Evolutionary conservation across 2,113 vertebrate species (phyloP), one percentile per base, ranked within the genome.

Genomic region (Gambusia affinis): DNA sequence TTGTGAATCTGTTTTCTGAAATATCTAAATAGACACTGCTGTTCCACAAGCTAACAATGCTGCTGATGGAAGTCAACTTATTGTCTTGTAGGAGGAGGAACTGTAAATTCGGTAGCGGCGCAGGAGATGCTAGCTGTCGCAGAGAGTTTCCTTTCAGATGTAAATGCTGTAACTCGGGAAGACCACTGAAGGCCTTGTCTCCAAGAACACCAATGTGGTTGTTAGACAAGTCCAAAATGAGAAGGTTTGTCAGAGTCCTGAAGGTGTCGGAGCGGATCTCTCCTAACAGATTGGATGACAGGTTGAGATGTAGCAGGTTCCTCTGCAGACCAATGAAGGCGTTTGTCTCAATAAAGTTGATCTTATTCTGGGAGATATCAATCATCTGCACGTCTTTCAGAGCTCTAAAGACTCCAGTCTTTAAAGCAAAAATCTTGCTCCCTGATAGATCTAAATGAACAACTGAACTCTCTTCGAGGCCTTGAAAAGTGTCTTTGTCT

Each of bases 211-310:
- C 95, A 1, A 98, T 96, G 72, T 97, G 95, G 84, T 98, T 98
- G 73, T 94, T 66, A 29, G 95, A 94, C 78, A 99, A 91, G 84
- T 97, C 94, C 62, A 98, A 81, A 12, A 68, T 15, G 0, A 2
- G 14, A 0, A 98, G 70, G 1, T 77, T 84, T 0, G 0, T 65
- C 0, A 98, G 88, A 27, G 92, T 93, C 0, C 54, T 19, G 81
- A 99, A 99, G 12, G 92, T 89, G 11, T 87, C 4, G 24, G 89
- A 37, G 0, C 90, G 85, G 28, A 98, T 87, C 83, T 96, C 95
- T 1, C 96, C 96, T 11, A 98, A 73, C 60, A 97, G 91, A 79
- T 98, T 99, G 39, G 2, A 37, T 0, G 96, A 97, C 12, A 99
- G 64, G 78, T 96, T 95, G 37, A 98, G 95, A 44, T 2, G 0